Conservation (phyloP, 2,797 vertebrate species). For the Geotrypetes seraphini region DNA sequence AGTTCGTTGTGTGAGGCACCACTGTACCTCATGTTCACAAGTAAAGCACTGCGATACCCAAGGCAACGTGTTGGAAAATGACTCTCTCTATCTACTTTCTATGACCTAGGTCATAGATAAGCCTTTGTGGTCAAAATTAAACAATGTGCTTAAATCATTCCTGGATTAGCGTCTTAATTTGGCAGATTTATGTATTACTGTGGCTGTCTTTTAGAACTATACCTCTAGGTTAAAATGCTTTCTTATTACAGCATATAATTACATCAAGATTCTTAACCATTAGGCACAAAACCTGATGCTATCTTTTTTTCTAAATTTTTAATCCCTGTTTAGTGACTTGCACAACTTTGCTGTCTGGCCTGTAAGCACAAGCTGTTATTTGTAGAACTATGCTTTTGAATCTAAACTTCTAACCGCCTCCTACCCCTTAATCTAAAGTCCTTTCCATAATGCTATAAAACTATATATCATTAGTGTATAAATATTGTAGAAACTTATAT, state of each 20-base stretch:
- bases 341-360: background rate
- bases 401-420: too few relatives aligned
- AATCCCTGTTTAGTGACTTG: background rate
- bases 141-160: conserved; percentile 2
- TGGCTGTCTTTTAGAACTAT: background rate
- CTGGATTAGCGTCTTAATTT: background rate
- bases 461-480: too few relatives aligned
- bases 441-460: too few relatives aligned
- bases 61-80: too few relatives aligned
- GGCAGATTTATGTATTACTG: conserved; percentile 10
- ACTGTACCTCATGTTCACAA: too few relatives aligned
- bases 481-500: too few relatives aligned
- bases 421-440: too few relatives aligned
- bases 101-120: background rate
- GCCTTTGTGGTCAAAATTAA: conserved; percentile 9
- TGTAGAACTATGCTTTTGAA: background rate
- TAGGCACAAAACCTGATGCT: background rate
- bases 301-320: conserved; percentile 1
- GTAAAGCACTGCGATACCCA: too few relatives aligned
- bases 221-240: background rate
- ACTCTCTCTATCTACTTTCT: too few relatives aligned
- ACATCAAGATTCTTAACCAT: background rate
- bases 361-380: background rate
- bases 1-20: too few relatives aligned
- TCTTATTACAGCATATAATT: background rate